Conservation (phyloP, 1,140 invertebrate genomes). For the Eubasilissa regina region DNA sequence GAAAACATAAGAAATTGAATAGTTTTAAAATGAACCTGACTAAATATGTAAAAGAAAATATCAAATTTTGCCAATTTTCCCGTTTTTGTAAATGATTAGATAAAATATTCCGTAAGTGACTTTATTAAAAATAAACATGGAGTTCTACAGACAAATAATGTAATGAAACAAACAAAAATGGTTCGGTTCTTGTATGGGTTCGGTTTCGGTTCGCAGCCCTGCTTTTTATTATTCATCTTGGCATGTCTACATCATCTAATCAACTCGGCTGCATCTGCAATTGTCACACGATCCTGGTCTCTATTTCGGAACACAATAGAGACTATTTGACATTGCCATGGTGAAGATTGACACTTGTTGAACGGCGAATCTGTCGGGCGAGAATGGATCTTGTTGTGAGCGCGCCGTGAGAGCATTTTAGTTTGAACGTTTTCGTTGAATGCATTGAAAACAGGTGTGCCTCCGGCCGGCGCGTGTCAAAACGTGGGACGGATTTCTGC, state of each 20-base stretch:
- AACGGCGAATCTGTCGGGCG: not conserved
- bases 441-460: constrained; percentile 41
- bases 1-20: too few relatives aligned
- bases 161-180: too few relatives aligned
- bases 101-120: too few relatives aligned
- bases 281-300: constrained; percentile 6
- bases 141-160: too few relatives aligned
- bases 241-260: not conserved
- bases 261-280: not conserved
- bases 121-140: too few relatives aligned
- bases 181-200: too few relatives aligned
- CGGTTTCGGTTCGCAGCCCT: too few relatives aligned
- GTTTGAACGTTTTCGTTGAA: constrained; percentile 19
- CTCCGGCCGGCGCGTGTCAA: not conserved
- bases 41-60: too few relatives aligned
- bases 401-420: not conserved
- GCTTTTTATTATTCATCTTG: too few relatives aligned
- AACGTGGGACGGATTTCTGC: not conserved
- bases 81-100: too few relatives aligned
- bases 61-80: too few relatives aligned
- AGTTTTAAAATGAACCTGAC: too few relatives aligned
- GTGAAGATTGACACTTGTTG: constrained; percentile 25
- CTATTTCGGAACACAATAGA: not conserved
- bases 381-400: not conserved
- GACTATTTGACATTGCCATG: not conserved